Base-by-base conservation (phyloP, 2,888 invertebrate genomes). In the Scotopteryx bipunctaria region DNA sequence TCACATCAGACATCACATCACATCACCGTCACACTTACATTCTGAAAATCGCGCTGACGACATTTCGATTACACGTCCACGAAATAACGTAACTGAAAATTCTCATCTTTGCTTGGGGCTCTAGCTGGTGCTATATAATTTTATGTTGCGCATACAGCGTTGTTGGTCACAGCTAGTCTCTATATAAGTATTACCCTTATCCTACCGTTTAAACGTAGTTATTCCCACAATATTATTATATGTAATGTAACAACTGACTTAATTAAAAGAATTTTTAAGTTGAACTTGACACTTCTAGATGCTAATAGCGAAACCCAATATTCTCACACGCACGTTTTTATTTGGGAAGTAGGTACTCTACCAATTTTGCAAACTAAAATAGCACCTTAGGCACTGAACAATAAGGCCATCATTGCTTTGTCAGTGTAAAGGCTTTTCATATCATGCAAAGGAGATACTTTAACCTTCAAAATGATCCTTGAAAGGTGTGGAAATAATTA, bases 401-500 rank as follows among this genome's bases (percentile, higher is more conserved):
- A 36, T 36, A 41, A 29, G 13, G 19, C 29, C 35, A 15, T 36
- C 15, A 21, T 21, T 42, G 6, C 25, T 32, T 14, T 33, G 40
- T 15, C 21, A 33, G 14, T 9, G 25, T 8, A 25, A 9, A 33
- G 25, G 19, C 27, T 8, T 27, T 17, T 36, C 3, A 27, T n/a
- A n/a, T n/a, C n/a, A n/a, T n/a, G 6, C 40, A 29, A n/a, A 17
- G 13, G 17, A 19, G 11, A 5, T 9, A 17, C 9, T 9, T 21
- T 5, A 44, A 48, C 57, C 40, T 52, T 59, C 23, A 47, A 52
- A 27, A 57, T 57, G 54, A 56, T 69, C 78, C 77, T 82, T 81
- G 77, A 57, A 43, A 80, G 63, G 77, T 82, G 80, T 73, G 36
- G 31, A 59, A 69, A 65, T 68, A 56, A 49, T 15, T 56, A 67